Evolutionary conservation across 2,797 vertebrate species (phyloP).

Genomic region (Acridotheres tristis): DNA sequence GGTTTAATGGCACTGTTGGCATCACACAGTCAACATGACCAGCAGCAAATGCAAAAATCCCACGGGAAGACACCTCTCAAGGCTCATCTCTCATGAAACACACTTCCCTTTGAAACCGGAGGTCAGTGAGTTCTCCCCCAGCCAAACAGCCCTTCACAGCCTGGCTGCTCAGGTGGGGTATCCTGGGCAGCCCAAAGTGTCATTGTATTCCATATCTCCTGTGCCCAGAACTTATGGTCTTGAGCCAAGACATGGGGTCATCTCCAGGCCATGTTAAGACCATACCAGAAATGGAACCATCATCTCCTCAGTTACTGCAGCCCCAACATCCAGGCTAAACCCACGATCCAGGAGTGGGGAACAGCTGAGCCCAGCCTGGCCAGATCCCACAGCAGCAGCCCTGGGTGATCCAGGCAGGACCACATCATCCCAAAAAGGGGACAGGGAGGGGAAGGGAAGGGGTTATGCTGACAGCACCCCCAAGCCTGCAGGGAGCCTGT

Average conservation of each 20-base stretch:
- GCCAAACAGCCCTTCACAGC: background rate
- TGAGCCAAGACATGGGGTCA: background rate
- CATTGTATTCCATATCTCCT: rapidly evolving
- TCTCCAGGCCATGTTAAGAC: background rate
- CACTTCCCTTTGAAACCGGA: background rate
- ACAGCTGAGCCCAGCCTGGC: background rate
- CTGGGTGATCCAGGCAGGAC: background rate
- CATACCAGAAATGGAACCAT: background rate
- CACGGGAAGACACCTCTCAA: background rate
- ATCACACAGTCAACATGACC: rapidly evolving
- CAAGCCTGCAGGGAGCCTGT: rapidly evolving
- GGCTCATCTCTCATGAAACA: background rate
- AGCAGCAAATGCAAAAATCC: background rate
- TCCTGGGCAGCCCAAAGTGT: background rate
- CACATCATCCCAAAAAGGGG: background rate
- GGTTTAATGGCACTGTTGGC: background rate
- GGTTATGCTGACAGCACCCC: background rate
- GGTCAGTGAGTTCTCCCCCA: background rate
- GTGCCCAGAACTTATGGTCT: background rate
- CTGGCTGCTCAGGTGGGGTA: background rate
- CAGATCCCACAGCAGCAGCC: background rate
- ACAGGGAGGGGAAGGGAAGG: background rate
- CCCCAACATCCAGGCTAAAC: background rate
- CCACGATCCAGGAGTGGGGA: background rate
- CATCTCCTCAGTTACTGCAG: background rate